Base-by-base conservation (phyloP, 2,888 invertebrate genomes). In the Barypeithes pellucidus region DNA sequence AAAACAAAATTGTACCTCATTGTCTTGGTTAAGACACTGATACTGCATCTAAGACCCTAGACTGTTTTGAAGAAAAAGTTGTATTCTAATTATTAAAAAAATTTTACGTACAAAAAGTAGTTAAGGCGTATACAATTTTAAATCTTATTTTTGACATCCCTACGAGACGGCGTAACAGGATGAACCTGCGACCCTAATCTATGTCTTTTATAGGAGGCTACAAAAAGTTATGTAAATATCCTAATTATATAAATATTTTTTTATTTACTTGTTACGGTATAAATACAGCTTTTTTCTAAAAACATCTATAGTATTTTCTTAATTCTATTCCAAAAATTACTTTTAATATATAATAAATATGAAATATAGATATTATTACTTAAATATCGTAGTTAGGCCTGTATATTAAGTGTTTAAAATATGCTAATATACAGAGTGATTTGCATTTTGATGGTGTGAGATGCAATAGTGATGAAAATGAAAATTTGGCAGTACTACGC, bases 361-460 rank as follows among this genome's bases (percentile, higher is more conserved):
- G 84, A 85, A 85, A 85, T 85, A 86, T 86, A 86, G 85, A 85
- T 84, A 85, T 85, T 84, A 85, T 84, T 85, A 85, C 84, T 85
- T 85, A 84, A 84, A 82, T 84, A 84, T 84, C 81, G 82, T 85
- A 85, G 84, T 86, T 87, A 87, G 86, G 86, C 86, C 86, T 86
- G 86, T 86, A 87, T 86, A 87, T 86, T 86, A 86, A 84, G 82
- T 85, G 83, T 85, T 85, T 85, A 86, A 85, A 86, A 86, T 86
- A 85, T 85, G 85, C 85, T 85, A 86, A 86, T 86, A 86, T 86
- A 86, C 86, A 86, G 86, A 81, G 83, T 84, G 82, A 82, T 84
- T 81, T 82, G 82, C 36, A 82, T 76, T 77, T 81, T 70, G 47
- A 47, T 67, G 72, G 52, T 61, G 72, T 60, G 71, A 47, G 52